A percentile compares a stretch with the other conserved stretches of the same genome.
These are phyloP conservation scores for Spheniscus mendiculus DNA, from an alignment of 2,113 vertebrate species.

Conservation along the genomic window DNA sequence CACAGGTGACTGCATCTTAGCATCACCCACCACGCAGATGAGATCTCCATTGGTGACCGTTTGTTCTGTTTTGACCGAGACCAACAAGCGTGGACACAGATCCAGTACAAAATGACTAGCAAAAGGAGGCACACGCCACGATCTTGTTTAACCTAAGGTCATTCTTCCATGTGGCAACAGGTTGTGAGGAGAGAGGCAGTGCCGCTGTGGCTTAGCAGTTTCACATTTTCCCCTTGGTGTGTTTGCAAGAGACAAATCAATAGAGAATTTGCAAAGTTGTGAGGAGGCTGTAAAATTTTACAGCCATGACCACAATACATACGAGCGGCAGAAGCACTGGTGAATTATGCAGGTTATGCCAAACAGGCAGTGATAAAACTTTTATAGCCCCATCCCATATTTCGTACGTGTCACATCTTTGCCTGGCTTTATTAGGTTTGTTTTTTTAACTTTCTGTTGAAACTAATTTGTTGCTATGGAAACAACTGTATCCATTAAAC, in stretches of 20 bases:
- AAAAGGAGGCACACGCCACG: neutral
- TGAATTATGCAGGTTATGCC: neutral
- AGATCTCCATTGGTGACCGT: neutral
- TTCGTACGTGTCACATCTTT: neutral
- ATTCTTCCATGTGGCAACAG: neutral
- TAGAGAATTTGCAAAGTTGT: neutral
- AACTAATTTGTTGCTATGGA: neutral
- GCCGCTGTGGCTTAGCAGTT: neutral
- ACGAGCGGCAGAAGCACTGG: neutral
- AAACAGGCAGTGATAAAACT: neutral
- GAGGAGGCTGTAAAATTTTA: neutral
- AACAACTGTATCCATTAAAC: neutral
- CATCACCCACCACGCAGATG: neutral
- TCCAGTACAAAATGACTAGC: neutral
- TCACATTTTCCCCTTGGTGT: slow-evolving; percentile 1
- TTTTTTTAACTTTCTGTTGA: neutral
- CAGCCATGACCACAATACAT: neutral
- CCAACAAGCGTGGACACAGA: neutral
- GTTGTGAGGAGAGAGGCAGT: neutral
- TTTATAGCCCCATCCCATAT: neutral
- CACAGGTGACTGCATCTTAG: neutral
- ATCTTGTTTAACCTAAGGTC: neutral
- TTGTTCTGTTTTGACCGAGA: neutral
- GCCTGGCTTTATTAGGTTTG: neutral
- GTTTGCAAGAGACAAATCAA: slow-evolving; percentile 12